phyloP scores from a whole-genome alignment of 2,888 invertebrate species.

The Tachina grossa region DNA sequence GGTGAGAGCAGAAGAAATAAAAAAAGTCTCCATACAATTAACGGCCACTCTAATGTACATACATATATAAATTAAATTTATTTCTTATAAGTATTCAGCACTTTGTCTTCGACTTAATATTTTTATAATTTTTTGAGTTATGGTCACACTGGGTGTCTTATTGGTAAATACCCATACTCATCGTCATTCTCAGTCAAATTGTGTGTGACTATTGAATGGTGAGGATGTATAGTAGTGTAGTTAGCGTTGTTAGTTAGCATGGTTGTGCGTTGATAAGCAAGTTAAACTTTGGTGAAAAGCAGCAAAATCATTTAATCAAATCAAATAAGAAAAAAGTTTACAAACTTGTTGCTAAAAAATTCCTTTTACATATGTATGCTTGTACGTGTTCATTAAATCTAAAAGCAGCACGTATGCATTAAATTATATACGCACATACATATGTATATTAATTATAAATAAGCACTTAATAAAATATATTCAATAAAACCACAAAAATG shows the following conservation, averaged over 20 bases:
- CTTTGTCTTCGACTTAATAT: too few relatives aligned
- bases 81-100: too few relatives aligned
- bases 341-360: slow-evolving; percentile 67
- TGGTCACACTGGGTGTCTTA: slow-evolving; percentile 8
- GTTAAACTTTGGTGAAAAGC: slow-evolving; percentile 41
- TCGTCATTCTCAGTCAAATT: slow-evolving; percentile 60
- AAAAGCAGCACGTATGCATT: background rate
- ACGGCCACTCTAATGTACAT: too few relatives aligned
- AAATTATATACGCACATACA: background rate
- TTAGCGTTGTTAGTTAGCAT: background rate
- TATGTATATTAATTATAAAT: slow-evolving; percentile 19
- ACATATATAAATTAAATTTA: too few relatives aligned
- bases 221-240: slow-evolving; percentile 24
- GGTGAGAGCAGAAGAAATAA: too few relatives aligned
- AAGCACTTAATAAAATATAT: slow-evolving; percentile 1
- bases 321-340: slow-evolving; percentile 56
- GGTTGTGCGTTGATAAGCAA: slow-evolving; percentile 34
- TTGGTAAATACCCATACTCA: slow-evolving; percentile 56
- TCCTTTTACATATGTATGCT: slow-evolving; percentile 8
- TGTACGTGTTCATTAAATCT: background rate
- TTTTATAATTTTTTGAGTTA: too few relatives aligned
- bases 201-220: slow-evolving; percentile 55
- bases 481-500: slow-evolving; percentile 29
- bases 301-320: slow-evolving; percentile 38
- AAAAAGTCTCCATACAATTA: too few relatives aligned